Evolutionary conservation across 2,113 vertebrate species (phyloP), one percentile per base, ranked within the genome.

Genomic region (Merops nubicus): DNA sequence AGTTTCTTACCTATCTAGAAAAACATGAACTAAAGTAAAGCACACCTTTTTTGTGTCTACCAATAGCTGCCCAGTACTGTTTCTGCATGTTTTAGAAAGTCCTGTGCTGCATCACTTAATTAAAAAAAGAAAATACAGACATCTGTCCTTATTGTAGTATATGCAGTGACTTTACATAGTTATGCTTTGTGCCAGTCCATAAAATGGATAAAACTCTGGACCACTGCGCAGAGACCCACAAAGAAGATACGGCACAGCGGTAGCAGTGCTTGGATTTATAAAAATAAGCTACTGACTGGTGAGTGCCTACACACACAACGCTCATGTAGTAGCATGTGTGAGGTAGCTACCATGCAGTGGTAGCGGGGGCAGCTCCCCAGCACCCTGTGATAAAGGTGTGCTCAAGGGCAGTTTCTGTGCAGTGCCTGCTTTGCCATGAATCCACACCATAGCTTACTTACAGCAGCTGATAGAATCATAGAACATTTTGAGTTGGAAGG

Each of bases 311-410:
- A 2, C 12, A 13, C 18, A 9, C 10, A 12, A 6, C 34, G 28
- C 19, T 36, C 0, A 1, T 45, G 33, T 31, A 33, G 0, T 14
- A 62, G 68, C 45, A 14, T 12, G 1, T 12, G 17, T 2, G 23
- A 48, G 45, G 63, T 33, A 40, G n/a, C 63, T 34, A 2, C 34
- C 2, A 3, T 54, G 75, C 57, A 33, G 29, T 11, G 53, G 47
- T 3, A 40, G 33, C 3, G 13, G 81, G 23, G 48, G 9, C 48
- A 45, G 19, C 29, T 63, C 40, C 3, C 43, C 25, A 54, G 50
- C 85, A 42, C 36, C 16, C 0, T 1, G 42, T 6, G 29, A 10
- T 47, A 59, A 54, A 28, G 51, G 9, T 42, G 38, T 0, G 4
- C 20, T 42, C 47, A 34, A 22, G 57, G 57, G 59, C 59, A 69